phyloP scores from a whole-genome alignment of 2,113 vertebrate species.

The Misgurnus mizolepis region DNA sequence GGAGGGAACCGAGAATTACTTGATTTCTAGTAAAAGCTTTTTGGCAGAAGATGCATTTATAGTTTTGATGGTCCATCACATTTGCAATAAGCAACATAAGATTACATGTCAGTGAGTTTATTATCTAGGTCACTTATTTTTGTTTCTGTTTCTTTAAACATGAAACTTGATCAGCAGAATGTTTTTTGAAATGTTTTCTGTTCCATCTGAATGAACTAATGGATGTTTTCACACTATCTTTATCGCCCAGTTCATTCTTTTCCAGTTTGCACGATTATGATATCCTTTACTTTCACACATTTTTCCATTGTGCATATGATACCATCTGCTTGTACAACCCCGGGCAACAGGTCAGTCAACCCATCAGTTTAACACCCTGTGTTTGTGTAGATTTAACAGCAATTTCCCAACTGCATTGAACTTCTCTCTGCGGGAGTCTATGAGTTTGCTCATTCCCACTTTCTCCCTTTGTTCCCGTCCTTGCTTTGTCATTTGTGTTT shows the following conservation, averaged over 20 bases:
- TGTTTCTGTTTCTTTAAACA: slow-evolving; percentile 3
- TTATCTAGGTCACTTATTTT: slow-evolving; percentile 21
- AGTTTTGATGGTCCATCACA: not conserved
- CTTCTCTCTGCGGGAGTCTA: slow-evolving; percentile 58
- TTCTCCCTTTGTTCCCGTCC: not conserved
- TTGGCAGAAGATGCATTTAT: slow-evolving; percentile 9
- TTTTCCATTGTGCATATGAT: slow-evolving; percentile 56
- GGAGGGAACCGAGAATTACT: not conserved
- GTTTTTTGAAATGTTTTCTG: not conserved
- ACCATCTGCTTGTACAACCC: slow-evolving; percentile 49
- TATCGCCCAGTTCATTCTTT: slow-evolving; percentile 1
- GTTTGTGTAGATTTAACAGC: slow-evolving; percentile 63
- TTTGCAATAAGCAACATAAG: not conserved
- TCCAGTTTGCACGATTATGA: not conserved
- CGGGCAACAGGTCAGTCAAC: slow-evolving; percentile 53
- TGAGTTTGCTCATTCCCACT: slow-evolving; percentile 35
- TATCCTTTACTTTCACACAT: slow-evolving; percentile 2
- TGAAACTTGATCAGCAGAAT: not conserved
- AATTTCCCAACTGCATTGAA: slow-evolving; percentile 64
- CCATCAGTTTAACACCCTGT: slow-evolving; percentile 58
- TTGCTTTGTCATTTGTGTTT: not conserved
- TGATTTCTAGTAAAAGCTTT: slow-evolving; percentile 18
- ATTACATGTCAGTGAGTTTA: not conserved
- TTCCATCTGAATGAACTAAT: slow-evolving; percentile 2
- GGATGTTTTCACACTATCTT: slow-evolving; percentile 23